These are phyloP conservation scores for Ochotona princeps DNA, from an alignment of 2,113 vertebrate species.

Conservation along the genomic window DNA sequence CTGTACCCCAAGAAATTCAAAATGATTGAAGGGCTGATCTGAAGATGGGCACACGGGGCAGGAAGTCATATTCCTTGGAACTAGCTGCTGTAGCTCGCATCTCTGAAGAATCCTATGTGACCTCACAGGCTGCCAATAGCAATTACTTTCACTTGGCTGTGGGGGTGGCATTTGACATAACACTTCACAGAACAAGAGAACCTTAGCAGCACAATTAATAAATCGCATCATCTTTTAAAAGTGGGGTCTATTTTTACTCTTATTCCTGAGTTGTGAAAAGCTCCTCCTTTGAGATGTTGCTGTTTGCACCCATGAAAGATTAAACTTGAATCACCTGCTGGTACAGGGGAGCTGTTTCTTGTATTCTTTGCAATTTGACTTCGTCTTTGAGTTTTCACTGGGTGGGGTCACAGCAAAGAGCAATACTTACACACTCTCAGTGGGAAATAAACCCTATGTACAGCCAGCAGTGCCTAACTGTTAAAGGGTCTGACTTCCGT, in stretches of 20 bases:
- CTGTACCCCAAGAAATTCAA: background rate
- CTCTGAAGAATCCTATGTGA: constrained; percentile 18
- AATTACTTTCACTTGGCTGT: constrained; percentile 48
- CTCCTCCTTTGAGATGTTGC: constrained; percentile 59
- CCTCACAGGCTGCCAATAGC: constrained; percentile 52
- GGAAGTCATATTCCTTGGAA: background rate
- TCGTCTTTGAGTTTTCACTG: background rate
- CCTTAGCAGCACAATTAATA: constrained; percentile 72
- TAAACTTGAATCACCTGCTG: constrained; percentile 55
- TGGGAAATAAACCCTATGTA: background rate
- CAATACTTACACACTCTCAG: background rate
- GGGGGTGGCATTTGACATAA: constrained; percentile 74
- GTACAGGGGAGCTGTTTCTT: background rate
- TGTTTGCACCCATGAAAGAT: constrained; percentile 63
- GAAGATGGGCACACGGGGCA: background rate
- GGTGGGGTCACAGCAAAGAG: background rate
- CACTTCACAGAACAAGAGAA: constrained; percentile 68
- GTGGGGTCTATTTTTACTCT: constrained; percentile 74
- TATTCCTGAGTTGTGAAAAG: constrained; percentile 56
- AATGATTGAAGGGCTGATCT: background rate
- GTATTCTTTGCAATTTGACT: background rate
- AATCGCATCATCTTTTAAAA: constrained; percentile 67
- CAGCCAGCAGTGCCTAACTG: background rate
- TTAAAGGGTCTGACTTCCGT: background rate
- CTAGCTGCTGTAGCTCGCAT: background rate